A percentile compares a stretch with the other conserved stretches of the same genome.
Evolutionary conservation across 2,888 invertebrate genomes (phyloP).

Genomic region (Polydrusus tereticollis): DNA sequence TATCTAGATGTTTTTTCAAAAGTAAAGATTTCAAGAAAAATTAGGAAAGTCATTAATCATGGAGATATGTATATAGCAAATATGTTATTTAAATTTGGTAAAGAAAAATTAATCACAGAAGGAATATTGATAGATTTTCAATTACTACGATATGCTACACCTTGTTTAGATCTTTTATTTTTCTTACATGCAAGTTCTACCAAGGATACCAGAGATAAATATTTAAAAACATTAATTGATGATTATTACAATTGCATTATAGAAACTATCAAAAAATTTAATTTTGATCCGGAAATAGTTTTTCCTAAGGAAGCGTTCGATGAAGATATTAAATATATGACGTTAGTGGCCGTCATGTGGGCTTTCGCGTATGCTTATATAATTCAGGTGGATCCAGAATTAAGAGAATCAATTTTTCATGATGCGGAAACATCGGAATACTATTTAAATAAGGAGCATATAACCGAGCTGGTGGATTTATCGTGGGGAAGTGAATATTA

Average conservation of each 20-base stretch:
- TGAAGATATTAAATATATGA: slow-evolving; percentile 15
- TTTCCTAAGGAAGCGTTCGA: slow-evolving; percentile 52
- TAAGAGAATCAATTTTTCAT: slow-evolving; percentile 22
- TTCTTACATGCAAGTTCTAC: not conserved
- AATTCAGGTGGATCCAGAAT: slow-evolving; percentile 29
- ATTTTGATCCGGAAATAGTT: slow-evolving; percentile 50
- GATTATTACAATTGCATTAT: slow-evolving; percentile 54
- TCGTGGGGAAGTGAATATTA: slow-evolving; percentile 26
- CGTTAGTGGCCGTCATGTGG: not conserved
- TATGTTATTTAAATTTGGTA: slow-evolving; percentile 51
- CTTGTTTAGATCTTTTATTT: slow-evolving; percentile 72
- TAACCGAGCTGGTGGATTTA: slow-evolving; percentile 29
- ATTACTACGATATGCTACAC: slow-evolving; percentile 70
- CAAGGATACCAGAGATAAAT: slow-evolving; percentile 49
- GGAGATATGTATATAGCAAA: slow-evolving; percentile 62
- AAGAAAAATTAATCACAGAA: slow-evolving; percentile 49
- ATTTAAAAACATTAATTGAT: slow-evolving; percentile 48
- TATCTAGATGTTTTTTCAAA: not conserved
- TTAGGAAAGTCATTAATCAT: slow-evolving; percentile 62
- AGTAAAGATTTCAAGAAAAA: not conserved
- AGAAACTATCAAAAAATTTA: slow-evolving; percentile 48
- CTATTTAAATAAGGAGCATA: not conserved
- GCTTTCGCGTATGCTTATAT: slow-evolving; percentile 13
- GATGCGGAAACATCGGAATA: slow-evolving; percentile 25
- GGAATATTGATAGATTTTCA: slow-evolving; percentile 62